A percentile compares a stretch with the other conserved stretches of the same genome.
phyloP scores from a whole-genome alignment of 1,140 invertebrate genomes.

The Mercenaria mercenaria region DNA sequence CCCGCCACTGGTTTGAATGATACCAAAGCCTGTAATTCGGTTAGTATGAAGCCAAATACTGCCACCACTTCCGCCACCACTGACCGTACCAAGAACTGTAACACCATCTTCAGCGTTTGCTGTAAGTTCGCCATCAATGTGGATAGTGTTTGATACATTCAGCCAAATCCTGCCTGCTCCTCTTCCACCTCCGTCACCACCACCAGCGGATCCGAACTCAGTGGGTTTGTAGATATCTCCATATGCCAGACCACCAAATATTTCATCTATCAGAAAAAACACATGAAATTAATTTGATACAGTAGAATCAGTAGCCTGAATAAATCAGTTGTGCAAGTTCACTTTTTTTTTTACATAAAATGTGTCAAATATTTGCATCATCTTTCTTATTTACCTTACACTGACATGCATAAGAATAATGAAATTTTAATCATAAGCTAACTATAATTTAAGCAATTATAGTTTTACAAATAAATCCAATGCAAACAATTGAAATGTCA shows the following conservation, averaged over 20 bases:
- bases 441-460: too few relatives aligned
- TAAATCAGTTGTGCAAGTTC: too few relatives aligned
- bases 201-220: constrained; percentile 77
- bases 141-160: constrained; percentile 78
- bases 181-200: constrained; percentile 74
- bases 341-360: too few relatives aligned
- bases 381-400: too few relatives aligned
- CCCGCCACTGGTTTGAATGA: constrained; percentile 70
- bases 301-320: too few relatives aligned
- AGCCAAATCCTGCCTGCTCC: constrained; percentile 80
- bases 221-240: constrained; percentile 76
- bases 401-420: too few relatives aligned
- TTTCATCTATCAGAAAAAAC: constrained; percentile 58
- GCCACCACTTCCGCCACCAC: constrained; percentile 79
- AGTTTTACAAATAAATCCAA: too few relatives aligned
- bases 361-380: too few relatives aligned
- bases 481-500: too few relatives aligned
- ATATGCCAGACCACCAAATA: constrained; percentile 71
- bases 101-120: constrained; percentile 73
- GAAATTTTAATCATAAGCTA: too few relatives aligned
- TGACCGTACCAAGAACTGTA: constrained; percentile 21
- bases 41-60: constrained; percentile 77
- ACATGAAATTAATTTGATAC: too few relatives aligned
- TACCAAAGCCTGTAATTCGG: constrained; percentile 75
- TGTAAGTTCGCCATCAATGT: constrained; percentile 76